Evolutionary conservation across 2,888 invertebrate species (phyloP), one percentile per base, ranked within the genome.

Genomic region (Macaria notata): DNA sequence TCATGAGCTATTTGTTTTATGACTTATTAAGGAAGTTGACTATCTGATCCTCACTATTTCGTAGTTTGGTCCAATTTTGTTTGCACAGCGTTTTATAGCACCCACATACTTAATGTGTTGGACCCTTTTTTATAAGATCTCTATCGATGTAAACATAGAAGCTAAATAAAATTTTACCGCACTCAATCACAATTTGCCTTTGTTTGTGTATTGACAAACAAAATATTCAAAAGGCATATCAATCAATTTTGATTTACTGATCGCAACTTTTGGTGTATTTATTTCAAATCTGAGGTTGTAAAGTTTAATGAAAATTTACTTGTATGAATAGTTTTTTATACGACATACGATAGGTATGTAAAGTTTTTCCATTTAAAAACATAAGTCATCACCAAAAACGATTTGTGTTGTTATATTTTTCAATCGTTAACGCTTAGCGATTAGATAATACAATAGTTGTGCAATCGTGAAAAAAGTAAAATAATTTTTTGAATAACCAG

Each of bases 1-100:
- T n/a, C n/a, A n/a, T n/a, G n/a, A n/a, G n/a, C n/a, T n/a, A n/a
- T n/a, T n/a, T n/a, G n/a, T n/a, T n/a, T n/a, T n/a, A n/a, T n/a
- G 19, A 19, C 19, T 19, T 19, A 36, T 36, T 2, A 6, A 6
- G 33, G 7, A 8, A 41, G 8, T 41, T 41, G 8, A 31, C 44
- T 36, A 9, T 50, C 50, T 4, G 33, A n/a, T 8, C 30, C 19
- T 50, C 4, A n/a, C 30, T 50, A 38, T 43, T 50, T 44, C n/a
- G 50, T 38, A 36, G 43, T 44, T 73, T 71, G 63, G 68, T 68
- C 69, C 75, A 77, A 76, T 80, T 79, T 78, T 73, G 72, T 75
- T 72, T 70, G 70, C 68, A 70, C 66, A 66, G 71, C 64, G 60
- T 72, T 80, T 78, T 75, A 75, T 76, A 73, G 66, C 54, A 9